These are phyloP conservation scores for Linnaemya vulpina DNA, from an alignment of 2,888 invertebrate genomes.

Conservation along the genomic window DNA sequence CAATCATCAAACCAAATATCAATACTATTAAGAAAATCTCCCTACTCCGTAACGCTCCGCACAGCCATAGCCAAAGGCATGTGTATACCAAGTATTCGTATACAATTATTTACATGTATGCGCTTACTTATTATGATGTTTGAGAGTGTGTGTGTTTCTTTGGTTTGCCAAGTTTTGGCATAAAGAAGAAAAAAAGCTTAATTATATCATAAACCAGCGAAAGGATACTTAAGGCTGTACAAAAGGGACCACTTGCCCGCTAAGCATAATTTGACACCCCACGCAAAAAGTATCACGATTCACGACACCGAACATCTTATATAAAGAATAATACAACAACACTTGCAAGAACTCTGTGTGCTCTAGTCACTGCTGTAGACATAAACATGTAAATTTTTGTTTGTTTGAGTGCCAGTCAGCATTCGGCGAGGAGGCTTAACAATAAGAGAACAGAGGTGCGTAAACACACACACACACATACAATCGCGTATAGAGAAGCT, in stretches of 20 bases:
- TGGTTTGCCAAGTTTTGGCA: background rate
- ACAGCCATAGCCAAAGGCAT: conserved; percentile 1
- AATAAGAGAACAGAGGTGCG: conserved; percentile 3
- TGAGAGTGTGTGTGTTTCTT: background rate
- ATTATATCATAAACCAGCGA: conserved; percentile 8
- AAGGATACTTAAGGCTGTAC: conserved; percentile 43
- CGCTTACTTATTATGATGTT: background rate
- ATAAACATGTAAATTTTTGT: background rate
- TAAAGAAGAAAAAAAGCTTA: background rate
- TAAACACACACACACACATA: conserved; percentile 16
- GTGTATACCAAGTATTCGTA: background rate
- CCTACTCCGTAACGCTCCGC: background rate
- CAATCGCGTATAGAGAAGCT: background rate
- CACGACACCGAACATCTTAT: conserved; percentile 49
- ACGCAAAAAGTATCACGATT: conserved; percentile 54
- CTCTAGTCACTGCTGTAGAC: background rate
- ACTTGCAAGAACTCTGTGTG: background rate
- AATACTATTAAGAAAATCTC: conserved; percentile 39
- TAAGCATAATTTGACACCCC: conserved; percentile 61
- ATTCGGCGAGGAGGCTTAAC: conserved; percentile 15
- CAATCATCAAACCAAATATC: conserved; percentile 52
- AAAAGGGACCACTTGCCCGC: conserved; percentile 51
- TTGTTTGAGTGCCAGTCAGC: background rate
- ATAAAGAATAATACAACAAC: conserved; percentile 44
- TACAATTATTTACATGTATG: background rate